A percentile compares a stretch with the other conserved stretches of the same genome.
Conservation (phyloP, 2,888 invertebrate genomes). For the Drosophila longiperda region DNA sequence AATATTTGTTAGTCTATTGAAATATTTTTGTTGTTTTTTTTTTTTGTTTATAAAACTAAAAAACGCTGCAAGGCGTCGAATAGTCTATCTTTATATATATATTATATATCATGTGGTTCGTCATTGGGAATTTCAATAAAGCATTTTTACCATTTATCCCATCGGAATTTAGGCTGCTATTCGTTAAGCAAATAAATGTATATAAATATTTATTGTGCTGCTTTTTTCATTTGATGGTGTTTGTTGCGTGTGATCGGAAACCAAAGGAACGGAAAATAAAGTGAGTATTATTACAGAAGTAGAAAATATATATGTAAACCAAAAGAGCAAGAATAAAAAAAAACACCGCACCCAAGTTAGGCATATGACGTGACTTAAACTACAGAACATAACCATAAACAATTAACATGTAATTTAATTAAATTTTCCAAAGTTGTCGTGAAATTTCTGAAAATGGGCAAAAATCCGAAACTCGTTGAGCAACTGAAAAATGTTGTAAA, state of each 20-base stretch:
- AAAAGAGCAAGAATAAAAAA: conserved; percentile 19
- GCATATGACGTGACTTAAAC: conserved; percentile 57
- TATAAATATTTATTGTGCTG: conserved; percentile 80
- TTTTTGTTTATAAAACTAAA: conserved; percentile 20
- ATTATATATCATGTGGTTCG: conserved; percentile 19
- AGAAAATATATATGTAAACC: conserved; percentile 4
- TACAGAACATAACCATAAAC: conserved; percentile 67
- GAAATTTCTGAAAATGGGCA: conserved; percentile 24
- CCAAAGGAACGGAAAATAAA: conserved; percentile 46
- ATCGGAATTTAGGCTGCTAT: conserved; percentile 52
- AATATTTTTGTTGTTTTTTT: conserved; percentile 14
- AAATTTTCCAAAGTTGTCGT: conserved; percentile 20
- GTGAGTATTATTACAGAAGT: conserved; percentile 19
- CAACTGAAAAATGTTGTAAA: conserved; percentile 53
- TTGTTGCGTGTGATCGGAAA: conserved; percentile 52
- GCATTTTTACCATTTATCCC: conserved; percentile 78
- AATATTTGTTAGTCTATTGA: conserved; percentile 69
- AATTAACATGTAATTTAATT: conserved; percentile 65
- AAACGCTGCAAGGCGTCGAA: conserved; percentile 7
- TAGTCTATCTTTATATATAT: conserved; percentile 17
- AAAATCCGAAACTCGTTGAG: conserved; percentile 22
- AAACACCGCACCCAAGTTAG: conserved; percentile 58
- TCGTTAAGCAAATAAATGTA: conserved; percentile 50
- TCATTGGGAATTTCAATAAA: conserved; percentile 50
- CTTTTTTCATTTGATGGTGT: conserved; percentile 43